Base-by-base conservation (phyloP, 2,113 vertebrate species). In the Oryzias curvinotus region DNA sequence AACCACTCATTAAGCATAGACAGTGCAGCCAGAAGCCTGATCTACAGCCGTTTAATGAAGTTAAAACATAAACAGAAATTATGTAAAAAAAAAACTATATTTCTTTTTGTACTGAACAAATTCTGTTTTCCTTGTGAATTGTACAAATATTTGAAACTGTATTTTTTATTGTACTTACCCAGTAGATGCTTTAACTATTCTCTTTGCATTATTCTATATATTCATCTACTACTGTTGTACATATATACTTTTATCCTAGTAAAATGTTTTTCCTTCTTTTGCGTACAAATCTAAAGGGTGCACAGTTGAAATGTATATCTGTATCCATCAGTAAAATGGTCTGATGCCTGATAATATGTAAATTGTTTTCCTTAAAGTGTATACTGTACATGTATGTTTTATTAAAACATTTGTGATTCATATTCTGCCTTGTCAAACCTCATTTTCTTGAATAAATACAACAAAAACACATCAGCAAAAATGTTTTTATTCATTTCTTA, bases 201-300 rank as follows among this genome's bases (percentile, higher is more conserved):
- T 54, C 28, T 50, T 80, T 64, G 65, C 55, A 81, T 58, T 85
- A 81, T 83, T 65, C 71, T 71, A 71, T 62, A 59, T 64, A 82
- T 73, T 73, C 77, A 74, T 63, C 84, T 87, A 89, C 87, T 90
- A 88, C 87, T 90, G 89, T 81, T 90, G 87, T 90, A 86, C 86
- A 87, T 87, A 87, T 52, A 69, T 68, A 62, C 77, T 72, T 65
- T 84, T 79, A 80, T 83, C 81, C 68, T 66, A 65, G 71, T 80
- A 44, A 83, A 80, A 65, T 68, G 57, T 72, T 78, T 71, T 62
- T 60, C 81, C 51, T 55, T 72, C 83, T 87, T 83, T 80, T 55
- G 80, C 62, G 52, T 75, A 44, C 42, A 69, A 60, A 59, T 42
- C 43, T 36, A 59, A 57, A 55, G 72, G 77, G 64, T 69, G 68